Evolutionary conservation across 2,888 invertebrate species (phyloP).

Genomic region (Chironomus tentans): DNA sequence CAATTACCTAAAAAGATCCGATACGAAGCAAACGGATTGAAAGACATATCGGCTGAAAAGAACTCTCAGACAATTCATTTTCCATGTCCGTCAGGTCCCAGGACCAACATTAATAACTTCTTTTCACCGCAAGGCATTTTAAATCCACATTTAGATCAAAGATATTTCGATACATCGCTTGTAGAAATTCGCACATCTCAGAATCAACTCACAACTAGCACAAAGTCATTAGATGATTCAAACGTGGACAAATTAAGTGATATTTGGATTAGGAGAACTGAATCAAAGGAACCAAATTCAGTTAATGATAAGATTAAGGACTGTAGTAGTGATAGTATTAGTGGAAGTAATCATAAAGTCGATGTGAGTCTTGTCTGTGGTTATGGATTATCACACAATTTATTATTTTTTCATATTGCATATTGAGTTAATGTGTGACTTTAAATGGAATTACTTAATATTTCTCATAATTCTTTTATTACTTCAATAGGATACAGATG

Average conservation of each 20-base stretch:
- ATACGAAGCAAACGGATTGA: slow-evolving; percentile 35
- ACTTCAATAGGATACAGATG: slow-evolving; percentile 36
- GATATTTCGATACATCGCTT: slow-evolving; percentile 72
- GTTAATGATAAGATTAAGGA: slow-evolving; percentile 3
- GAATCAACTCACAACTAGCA: slow-evolving; percentile 40
- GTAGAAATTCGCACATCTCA: slow-evolving; percentile 67
- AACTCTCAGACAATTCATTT: slow-evolving; percentile 60
- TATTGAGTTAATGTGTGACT: not conserved
- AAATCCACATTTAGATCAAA: slow-evolving; percentile 62
- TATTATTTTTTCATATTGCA: not conserved
- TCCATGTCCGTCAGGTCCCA: slow-evolving; percentile 49
- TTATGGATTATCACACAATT: not conserved
- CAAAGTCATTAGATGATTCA: slow-evolving; percentile 34
- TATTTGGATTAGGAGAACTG: slow-evolving; percentile 30
- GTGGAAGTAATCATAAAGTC: not conserved
- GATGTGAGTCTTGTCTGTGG: not conserved
- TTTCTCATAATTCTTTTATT: slow-evolving; percentile 33
- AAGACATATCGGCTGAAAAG: slow-evolving; percentile 34
- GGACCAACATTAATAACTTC: slow-evolving; percentile 53
- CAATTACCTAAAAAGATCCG: slow-evolving; percentile 11
- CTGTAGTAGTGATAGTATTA: slow-evolving; percentile 17
- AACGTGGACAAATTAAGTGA: slow-evolving; percentile 23
- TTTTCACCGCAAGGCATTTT: slow-evolving; percentile 40
- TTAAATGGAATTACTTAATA: slow-evolving; percentile 2
- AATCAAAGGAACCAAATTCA: slow-evolving; percentile 5